Evolutionary conservation across 1,140 invertebrate species (phyloP), one percentile per base, ranked within the genome.

Genomic region (Arctopsyche grandis): DNA sequence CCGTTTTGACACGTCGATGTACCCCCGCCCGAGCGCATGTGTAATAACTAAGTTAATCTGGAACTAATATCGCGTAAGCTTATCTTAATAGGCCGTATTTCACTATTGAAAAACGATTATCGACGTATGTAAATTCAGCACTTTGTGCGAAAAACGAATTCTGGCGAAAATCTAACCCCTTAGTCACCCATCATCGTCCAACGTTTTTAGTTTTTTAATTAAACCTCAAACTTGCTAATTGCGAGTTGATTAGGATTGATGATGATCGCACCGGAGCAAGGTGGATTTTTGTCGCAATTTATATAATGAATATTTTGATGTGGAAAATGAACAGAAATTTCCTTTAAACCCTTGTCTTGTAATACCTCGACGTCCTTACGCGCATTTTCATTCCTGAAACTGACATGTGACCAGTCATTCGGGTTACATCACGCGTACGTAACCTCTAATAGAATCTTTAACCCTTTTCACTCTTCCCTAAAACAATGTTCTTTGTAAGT

Each of bases 81-180:
- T 76, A 63, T 76, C 74, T 76, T 76, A 76, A 76, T 76, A 44
- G 74, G 56, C 58, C 21, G 58, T 76, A 76, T 76, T 74, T 74
- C 71, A 74, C 48, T 48, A 74, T 74, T 74, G 71, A 63, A 63
- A 76, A 76, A 76, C 74, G 74, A 76, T 76, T 76, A 63, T 63
- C 74, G 74, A 52, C 24, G 19, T 76, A 76, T 76, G 74, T 29
- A 76, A 76, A 76, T 76, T 29, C n/a, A 19, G 3, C 69, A 46
- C 19, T 46, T 46, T 46, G 19, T 24, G 60, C 24, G 12, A 12
- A 66, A 71, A 52, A 71, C 38, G 38, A 52, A 71, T 16, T 7
- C 43, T 16, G 21, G 12, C 60, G 19, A 12, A 66, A 66, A 52
- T 52, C 16, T 52, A 52, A 52, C 16, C 29, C 29, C 29, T 52